Conservation (phyloP, 2,113 vertebrate genomes). For the Microcebus griseorufus region DNA sequence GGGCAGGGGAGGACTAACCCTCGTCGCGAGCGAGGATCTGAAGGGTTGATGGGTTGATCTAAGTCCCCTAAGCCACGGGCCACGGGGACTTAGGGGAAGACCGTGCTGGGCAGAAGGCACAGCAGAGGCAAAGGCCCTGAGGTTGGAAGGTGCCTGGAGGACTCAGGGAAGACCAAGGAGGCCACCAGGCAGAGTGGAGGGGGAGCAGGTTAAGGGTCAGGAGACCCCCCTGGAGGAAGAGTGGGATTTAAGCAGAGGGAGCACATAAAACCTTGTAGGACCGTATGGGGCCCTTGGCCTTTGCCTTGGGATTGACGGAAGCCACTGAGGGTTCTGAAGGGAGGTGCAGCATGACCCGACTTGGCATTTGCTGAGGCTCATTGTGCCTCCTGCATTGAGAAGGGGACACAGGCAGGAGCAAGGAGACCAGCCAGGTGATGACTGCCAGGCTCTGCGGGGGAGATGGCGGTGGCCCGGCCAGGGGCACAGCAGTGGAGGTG, state of each 20-base stretch:
- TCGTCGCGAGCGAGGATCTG: neutral
- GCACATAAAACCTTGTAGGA: neutral
- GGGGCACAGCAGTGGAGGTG: rapidly evolving
- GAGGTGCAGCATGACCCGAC: neutral
- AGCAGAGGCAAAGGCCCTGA: neutral
- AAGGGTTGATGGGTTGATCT: neutral
- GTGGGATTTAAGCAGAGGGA: neutral
- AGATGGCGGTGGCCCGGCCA: rapidly evolving
- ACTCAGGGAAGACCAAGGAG: neutral
- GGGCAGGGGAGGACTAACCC: neutral
- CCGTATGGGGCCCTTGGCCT: neutral
- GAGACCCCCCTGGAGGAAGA: too few species aligned
- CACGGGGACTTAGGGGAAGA: neutral
- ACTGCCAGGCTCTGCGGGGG: neutral
- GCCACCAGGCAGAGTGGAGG: neutral
- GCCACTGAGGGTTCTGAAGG: neutral
- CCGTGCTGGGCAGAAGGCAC: neutral
- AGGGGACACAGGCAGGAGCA: neutral
- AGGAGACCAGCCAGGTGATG: neutral
- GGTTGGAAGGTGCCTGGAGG: too few species aligned
- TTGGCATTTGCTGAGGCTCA: neutral
- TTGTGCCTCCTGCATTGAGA: neutral
- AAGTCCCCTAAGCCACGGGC: too few species aligned
- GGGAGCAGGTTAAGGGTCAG: neutral
- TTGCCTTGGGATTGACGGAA: neutral